Conservation (phyloP, 2,113 vertebrate genomes). For the Artemisiospiza belli region DNA sequence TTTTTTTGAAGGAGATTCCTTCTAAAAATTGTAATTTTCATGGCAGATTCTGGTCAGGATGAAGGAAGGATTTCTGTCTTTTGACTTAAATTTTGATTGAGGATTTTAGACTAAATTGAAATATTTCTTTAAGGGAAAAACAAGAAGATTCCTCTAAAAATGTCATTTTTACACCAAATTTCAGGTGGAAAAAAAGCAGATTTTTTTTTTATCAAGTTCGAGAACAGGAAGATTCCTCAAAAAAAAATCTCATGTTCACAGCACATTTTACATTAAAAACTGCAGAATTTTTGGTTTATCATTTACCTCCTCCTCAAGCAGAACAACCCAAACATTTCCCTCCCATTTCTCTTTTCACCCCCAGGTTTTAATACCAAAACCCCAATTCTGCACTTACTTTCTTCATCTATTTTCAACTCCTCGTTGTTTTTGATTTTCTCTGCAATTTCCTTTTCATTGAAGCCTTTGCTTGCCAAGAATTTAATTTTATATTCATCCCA, state of each 20-base stretch:
- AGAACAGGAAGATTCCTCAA: neutral
- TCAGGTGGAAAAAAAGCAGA: neutral
- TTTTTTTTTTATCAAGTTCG: neutral
- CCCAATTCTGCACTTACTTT: slow-evolving; percentile 83
- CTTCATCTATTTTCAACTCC: slow-evolving; percentile 93
- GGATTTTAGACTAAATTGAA: neutral
- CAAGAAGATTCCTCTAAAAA: neutral
- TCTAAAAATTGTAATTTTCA: neutral
- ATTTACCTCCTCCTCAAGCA: neutral
- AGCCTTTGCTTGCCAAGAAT: slow-evolving; percentile 94
- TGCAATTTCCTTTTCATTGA: slow-evolving; percentile 85
- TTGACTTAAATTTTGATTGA: neutral
- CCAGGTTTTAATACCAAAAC: neutral
- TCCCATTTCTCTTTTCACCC: neutral
- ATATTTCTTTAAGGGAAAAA: neutral
- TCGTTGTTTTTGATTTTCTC: slow-evolving; percentile 90
- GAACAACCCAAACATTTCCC: neutral
- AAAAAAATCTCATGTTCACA: neutral
- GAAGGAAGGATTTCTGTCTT: neutral
- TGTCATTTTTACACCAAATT: neutral
- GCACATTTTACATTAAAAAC: neutral
- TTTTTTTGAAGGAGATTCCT: too few relatives aligned
- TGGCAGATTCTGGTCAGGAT: neutral
- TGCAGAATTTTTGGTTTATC: neutral
- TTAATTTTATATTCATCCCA: slow-evolving; percentile 96